Percentiles rank a stretch among this genome's conserved stretches.
phyloP scores from a whole-genome alignment of 2,797 vertebrate species.

The Halcyon badia region DNA sequence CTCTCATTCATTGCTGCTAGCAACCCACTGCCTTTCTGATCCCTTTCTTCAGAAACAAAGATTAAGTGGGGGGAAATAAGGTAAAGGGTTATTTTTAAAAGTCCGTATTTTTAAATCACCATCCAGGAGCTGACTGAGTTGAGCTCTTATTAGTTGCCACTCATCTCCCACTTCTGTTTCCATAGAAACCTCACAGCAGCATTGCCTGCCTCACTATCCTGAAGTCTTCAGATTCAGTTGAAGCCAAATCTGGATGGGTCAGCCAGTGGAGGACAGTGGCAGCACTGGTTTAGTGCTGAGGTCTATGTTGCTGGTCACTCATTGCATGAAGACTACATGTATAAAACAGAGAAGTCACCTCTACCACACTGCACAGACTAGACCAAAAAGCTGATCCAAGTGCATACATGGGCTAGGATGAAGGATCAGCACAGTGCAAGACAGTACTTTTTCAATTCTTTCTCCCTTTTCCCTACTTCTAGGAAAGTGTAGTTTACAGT shows the following conservation, averaged over 20 bases:
- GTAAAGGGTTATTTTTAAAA: constrained; percentile 66
- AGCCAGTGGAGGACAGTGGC: neutral
- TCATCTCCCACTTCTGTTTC: constrained; percentile 65
- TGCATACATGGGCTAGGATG: neutral
- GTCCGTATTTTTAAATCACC: constrained; percentile 57
- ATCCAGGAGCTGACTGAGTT: constrained; percentile 39
- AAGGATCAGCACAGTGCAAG: neutral
- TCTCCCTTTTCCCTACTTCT: neutral
- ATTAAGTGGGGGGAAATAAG: constrained; percentile 46
- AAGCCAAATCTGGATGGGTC: neutral
- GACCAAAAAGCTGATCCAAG: neutral
- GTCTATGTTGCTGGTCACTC: accelerated
- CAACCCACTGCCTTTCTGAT: constrained; percentile 57
- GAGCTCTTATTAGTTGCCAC: constrained; percentile 56
- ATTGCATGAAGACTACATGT: accelerated
- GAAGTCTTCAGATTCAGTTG: neutral
- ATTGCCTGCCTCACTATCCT: constrained; percentile 11
- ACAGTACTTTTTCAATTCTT: neutral
- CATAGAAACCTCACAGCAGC: constrained; percentile 69
- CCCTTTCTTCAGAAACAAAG: constrained; percentile 57
- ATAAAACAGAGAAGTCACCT: neutral
- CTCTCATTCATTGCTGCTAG: constrained; percentile 50
- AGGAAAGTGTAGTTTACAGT: neutral
- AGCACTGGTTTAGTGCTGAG: neutral
- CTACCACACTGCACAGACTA: neutral